Conservation (phyloP, 2,113 vertebrate genomes). For the Salvelinus fontinalis region DNA sequence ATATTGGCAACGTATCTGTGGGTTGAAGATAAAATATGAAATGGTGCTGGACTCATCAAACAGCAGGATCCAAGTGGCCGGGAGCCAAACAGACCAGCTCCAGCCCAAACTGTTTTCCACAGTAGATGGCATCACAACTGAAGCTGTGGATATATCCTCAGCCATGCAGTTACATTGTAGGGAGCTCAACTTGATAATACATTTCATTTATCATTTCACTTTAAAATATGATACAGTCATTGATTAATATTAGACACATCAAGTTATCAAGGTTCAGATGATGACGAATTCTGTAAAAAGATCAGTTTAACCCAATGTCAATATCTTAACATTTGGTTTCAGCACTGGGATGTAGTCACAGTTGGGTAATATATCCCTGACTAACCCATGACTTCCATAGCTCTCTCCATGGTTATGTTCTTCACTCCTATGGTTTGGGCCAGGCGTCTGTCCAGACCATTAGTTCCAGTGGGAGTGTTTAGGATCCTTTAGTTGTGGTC, state of each 20-base stretch:
- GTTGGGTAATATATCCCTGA: not conserved
- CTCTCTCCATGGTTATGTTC: not conserved
- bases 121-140: not conserved
- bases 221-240: too few species aligned
- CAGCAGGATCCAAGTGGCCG: not conserved
- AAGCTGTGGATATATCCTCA: not conserved
- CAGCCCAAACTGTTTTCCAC: not conserved
- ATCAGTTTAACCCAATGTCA: too few species aligned
- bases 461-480: not conserved
- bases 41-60: slow-evolving; percentile 46
- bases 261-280: too few species aligned
- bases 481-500: not conserved
- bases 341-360: too few species aligned
- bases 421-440: not conserved
- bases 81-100: not conserved
- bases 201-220: too few species aligned
- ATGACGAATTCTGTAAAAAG: too few species aligned
- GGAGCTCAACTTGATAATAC: too few species aligned
- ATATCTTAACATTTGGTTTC: too few species aligned
- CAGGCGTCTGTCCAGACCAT: not conserved
- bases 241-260: too few species aligned
- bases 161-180: not conserved
- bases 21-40: slow-evolving; percentile 48
- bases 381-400: not conserved
- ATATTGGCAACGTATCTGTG: slow-evolving; percentile 15